phyloP scores from a whole-genome alignment of 2,888 invertebrate genomes.

The Limnephilus rhombicus region DNA sequence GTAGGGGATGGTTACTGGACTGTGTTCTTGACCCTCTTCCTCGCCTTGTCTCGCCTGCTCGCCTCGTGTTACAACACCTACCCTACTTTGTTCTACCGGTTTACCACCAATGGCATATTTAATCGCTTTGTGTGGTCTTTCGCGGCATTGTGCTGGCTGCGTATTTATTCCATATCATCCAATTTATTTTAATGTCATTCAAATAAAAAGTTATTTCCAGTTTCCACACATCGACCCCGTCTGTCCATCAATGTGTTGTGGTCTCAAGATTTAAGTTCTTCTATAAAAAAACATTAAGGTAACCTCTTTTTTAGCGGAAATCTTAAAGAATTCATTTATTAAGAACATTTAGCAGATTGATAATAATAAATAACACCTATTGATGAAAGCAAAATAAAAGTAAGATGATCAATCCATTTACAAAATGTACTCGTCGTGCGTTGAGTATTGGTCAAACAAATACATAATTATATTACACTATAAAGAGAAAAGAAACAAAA shows the following conservation, averaged over 20 bases:
- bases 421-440: no score
- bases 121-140: conserved; percentile 57
- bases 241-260: background rate
- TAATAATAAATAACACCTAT: no score
- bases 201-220: background rate
- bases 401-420: no score
- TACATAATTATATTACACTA: no score
- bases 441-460: no score
- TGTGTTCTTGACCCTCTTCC: conserved; percentile 61
- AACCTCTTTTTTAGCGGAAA: background rate
- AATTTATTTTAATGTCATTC: background rate
- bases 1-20: conserved; percentile 55
- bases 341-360: no score
- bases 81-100: conserved; percentile 62
- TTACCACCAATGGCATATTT: conserved; percentile 54
- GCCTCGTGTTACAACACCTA: conserved; percentile 58
- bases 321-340: no score
- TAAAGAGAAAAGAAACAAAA: no score
- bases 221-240: background rate
- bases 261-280: background rate
- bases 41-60: conserved; percentile 35
- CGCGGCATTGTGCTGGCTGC: background rate
- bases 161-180: background rate
- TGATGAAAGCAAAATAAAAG: no score
- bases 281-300: background rate